Base-by-base conservation (phyloP, 2,888 invertebrate species). In the Cheilosia grossa region DNA sequence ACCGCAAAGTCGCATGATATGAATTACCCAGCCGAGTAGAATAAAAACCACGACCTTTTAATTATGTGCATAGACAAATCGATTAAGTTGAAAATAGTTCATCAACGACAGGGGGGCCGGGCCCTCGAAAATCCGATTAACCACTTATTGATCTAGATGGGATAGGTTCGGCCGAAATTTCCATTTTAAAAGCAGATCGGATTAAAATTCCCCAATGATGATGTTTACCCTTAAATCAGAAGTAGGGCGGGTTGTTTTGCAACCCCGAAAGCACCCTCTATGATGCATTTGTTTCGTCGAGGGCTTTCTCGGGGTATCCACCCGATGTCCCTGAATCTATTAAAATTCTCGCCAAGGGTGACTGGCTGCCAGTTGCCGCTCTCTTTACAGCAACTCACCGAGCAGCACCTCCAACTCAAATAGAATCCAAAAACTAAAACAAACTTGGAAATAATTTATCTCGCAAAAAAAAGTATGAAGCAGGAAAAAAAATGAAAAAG, bases 1-100 rank as follows among this genome's bases (percentile, higher is more conserved):
- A n/a, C n/a, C 44, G 33, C 33, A 49, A 49, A 59, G 6, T 27
- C 27, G 27, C 10, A 47, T 40, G 21, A 58, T 21, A 69, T 13
- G 24, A 69, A n/a, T 13, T 21, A 56, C 30, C 67, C 44, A 15
- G 66, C 13, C 13, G 37, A 37, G 37, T 13, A 1, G 37, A 13
- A 37, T 37, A 37, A 37, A 37, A 37, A 37, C 37, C 37, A 37
- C 58, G 27, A 58, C 49, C 56, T 49, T 66, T 66, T 56, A 58
- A 75, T 75, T 66, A 66, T 21, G 66, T 37, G 27, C 56, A 64
- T 47, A 66, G 56, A 64, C 54, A 47, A 64, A 74, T 74, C 64
- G 74, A 74, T 74, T 74, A 47, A 40, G 56, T 37, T 44, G 5
- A 17, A 64, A 67, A 44, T 54, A 44, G 58, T 69, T 69, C 37